A percentile compares a stretch with the other conserved stretches of the same genome.
These are phyloP conservation scores for Mormyrops attenuatus DNA, from an alignment of 2,797 vertebrate species.

Conservation along the genomic window DNA sequence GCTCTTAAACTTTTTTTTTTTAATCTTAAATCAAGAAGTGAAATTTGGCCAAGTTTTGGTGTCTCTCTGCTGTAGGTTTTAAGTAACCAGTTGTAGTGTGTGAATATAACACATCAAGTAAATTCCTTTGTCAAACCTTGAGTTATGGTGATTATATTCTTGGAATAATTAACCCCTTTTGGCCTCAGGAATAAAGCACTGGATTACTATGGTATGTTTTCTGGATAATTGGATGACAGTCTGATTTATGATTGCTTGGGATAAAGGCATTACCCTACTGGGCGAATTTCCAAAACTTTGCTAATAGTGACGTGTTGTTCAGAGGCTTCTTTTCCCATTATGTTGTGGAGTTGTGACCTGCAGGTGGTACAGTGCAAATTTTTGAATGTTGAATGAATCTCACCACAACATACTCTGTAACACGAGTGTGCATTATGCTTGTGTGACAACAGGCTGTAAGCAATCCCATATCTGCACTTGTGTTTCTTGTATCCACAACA, in stretches of 20 bases:
- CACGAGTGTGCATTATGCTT: background rate
- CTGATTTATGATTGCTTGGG: background rate
- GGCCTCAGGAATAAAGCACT: background rate
- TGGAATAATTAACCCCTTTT: background rate
- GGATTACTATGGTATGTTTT: background rate
- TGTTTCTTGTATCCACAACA: background rate
- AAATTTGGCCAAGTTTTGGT: background rate
- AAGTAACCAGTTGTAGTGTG: background rate
- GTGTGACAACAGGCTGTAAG: background rate
- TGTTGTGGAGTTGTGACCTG: background rate
- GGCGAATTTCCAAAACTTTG: background rate
- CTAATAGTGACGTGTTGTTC: background rate
- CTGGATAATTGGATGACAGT: background rate
- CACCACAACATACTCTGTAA: background rate
- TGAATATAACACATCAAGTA: background rate
- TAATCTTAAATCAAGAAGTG: background rate
- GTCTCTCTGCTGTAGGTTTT: background rate
- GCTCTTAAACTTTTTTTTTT: background rate
- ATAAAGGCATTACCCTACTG: background rate
- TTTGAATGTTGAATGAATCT: background rate
- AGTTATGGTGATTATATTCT: background rate
- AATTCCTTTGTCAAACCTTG: slow-evolving; percentile 1
- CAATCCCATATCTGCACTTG: background rate
- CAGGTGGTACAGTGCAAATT: background rate
- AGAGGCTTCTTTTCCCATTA: background rate